phyloP scores from a whole-genome alignment of 2,113 vertebrate species.

The Manacus vitellinus region DNA sequence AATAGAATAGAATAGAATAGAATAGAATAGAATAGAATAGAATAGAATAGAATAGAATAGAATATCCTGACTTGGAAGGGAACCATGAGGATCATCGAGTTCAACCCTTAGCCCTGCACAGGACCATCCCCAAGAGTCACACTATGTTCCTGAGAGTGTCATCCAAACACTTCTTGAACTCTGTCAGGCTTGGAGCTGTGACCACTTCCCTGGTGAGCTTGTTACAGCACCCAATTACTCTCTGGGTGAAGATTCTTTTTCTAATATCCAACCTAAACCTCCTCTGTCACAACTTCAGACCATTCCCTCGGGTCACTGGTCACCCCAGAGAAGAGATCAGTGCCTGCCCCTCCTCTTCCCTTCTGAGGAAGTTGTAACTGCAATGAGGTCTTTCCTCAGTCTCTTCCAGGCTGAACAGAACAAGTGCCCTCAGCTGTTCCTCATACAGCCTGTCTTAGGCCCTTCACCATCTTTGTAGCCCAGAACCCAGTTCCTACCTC shows the following conservation, averaged over 20 bases:
- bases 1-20: not conserved
- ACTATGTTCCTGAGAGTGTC: not conserved
- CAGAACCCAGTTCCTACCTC: not conserved
- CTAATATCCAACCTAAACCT: not conserved
- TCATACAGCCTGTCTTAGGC: rapidly evolving
- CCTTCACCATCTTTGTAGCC: not conserved
- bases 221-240: not conserved
- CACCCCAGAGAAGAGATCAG: not conserved
- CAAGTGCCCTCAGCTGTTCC: not conserved
- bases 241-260: not conserved
- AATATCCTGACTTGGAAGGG: not conserved
- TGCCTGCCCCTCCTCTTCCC: not conserved
- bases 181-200: not conserved
- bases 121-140: not conserved
- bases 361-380: rapidly evolving
- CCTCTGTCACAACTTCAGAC: not conserved
- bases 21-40: not conserved
- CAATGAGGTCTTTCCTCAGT: not conserved
- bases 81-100: not conserved
- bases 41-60: not conserved
- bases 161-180: not conserved
- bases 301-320: not conserved
- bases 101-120: not conserved
- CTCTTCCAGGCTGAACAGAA: not conserved
- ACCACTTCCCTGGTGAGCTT: not conserved